Evolutionary conservation across 2,888 invertebrate genomes (phyloP).

Genomic region (Netelia inedita): DNA sequence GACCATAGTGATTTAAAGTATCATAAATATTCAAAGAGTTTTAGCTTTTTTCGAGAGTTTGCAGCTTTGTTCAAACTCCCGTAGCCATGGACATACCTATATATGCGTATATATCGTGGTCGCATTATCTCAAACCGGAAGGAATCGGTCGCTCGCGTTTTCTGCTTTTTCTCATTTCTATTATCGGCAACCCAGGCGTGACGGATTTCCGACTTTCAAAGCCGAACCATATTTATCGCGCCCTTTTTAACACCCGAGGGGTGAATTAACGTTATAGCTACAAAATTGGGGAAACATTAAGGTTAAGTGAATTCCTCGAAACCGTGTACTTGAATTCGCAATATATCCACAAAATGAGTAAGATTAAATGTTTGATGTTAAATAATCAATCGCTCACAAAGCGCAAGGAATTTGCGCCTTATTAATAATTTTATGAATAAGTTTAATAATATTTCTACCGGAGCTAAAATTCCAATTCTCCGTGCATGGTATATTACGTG

Average conservation of each 20-base stretch:
- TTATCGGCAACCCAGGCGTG: conserved; percentile 59
- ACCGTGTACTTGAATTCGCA: conserved; percentile 1
- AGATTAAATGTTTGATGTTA: too few species aligned
- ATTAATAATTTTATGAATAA: conserved; percentile 9
- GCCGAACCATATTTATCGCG: neutral
- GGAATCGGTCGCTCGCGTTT: conserved; percentile 61
- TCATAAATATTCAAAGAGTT: conserved; percentile 67
- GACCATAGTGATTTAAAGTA: conserved; percentile 64
- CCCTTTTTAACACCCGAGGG: neutral
- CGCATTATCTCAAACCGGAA: conserved; percentile 59
- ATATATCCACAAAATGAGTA: conserved; percentile 2
- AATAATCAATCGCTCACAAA: too few species aligned
- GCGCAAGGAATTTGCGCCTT: too few species aligned
- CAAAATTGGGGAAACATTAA: neutral
- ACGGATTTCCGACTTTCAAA: conserved; percentile 53
- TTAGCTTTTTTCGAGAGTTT: conserved; percentile 16
- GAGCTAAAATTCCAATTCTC: conserved; percentile 25
- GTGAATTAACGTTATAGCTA: too few species aligned
- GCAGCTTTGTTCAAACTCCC: conserved; percentile 21
- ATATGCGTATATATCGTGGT: conserved; percentile 8
- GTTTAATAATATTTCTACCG: neutral
- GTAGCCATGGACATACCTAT: conserved; percentile 1
- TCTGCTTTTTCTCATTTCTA: conserved; percentile 55
- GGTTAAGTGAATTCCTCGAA: neutral
- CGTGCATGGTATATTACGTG: conserved; percentile 16